Evolutionary conservation across 2,113 vertebrate genomes (phyloP).

Genomic region (Gadus macrocephalus): DNA sequence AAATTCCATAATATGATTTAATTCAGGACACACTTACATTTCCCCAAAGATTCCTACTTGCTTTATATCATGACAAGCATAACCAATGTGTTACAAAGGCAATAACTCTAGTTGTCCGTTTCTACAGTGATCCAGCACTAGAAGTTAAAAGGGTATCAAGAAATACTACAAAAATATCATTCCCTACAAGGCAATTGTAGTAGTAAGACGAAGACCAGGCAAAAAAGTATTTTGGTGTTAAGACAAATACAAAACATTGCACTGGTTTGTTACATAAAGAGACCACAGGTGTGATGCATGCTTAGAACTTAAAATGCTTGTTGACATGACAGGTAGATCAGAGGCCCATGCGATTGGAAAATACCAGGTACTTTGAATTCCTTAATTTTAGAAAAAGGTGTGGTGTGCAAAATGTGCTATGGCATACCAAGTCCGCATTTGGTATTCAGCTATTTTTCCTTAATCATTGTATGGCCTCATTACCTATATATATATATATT

Average conservation of each 20-base stretch:
- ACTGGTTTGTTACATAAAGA: too few species aligned
- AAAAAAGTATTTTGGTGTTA: too few species aligned
- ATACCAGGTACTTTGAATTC: not conserved
- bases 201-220: too few species aligned
- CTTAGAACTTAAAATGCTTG: too few species aligned
- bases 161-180: conserved; percentile 22
- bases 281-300: too few species aligned
- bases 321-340: too few species aligned
- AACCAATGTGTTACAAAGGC: too few species aligned
- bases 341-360: not conserved
- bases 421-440: not conserved
- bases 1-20: too few species aligned
- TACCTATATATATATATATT: not conserved
- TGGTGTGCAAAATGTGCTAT: conserved; percentile 14
- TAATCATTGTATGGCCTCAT: not conserved
- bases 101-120: not conserved
- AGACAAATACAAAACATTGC: too few species aligned
- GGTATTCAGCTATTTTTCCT: not conserved
- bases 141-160: not conserved
- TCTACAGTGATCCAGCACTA: conserved; percentile 33
- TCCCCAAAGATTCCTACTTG: too few species aligned
- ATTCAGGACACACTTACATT: too few species aligned
- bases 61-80: too few species aligned
- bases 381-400: not conserved
- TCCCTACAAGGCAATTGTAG: conserved; percentile 5